A percentile compares a stretch with the other conserved stretches of the same genome.
These are phyloP conservation scores for Ahaetulla prasina DNA, from an alignment of 2,113 vertebrate genomes.

Conservation along the genomic window DNA sequence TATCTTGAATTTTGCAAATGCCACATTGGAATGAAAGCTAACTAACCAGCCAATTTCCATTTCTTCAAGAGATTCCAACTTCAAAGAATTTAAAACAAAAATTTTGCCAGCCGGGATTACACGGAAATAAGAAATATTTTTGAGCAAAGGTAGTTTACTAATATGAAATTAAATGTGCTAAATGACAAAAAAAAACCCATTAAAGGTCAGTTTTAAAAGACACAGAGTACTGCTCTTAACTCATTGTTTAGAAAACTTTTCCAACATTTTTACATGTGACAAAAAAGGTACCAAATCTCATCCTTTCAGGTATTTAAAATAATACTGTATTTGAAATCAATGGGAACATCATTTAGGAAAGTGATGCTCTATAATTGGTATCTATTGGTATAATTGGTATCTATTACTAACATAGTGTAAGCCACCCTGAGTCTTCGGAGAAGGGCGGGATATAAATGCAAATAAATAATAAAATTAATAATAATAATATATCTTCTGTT, in stretches of 20 bases:
- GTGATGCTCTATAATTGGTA: neutral
- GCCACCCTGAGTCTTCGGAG: too few species aligned
- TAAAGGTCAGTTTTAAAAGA: neutral
- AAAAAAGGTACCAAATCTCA: neutral
- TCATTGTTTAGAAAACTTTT: neutral
- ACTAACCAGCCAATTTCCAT: neutral
- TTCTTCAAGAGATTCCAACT: neutral
- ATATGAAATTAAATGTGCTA: neutral
- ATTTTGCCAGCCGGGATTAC: neutral
- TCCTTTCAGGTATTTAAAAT: neutral
- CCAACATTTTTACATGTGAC: neutral
- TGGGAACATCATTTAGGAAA: neutral
- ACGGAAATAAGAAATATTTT: neutral
- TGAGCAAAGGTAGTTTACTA: neutral
- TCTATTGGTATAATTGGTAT: too few species aligned
- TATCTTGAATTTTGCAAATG: neutral
- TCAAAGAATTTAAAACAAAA: neutral
- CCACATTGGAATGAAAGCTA: neutral
- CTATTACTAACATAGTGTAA: too few species aligned
- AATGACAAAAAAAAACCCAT: neutral
- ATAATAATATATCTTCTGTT: too few species aligned
- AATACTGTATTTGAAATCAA: neutral
- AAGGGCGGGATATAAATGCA: too few species aligned
- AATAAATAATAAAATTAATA: too few species aligned
- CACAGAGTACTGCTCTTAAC: neutral